phyloP scores from a whole-genome alignment of 2,113 vertebrate species.

The Callipepla squamata region DNA sequence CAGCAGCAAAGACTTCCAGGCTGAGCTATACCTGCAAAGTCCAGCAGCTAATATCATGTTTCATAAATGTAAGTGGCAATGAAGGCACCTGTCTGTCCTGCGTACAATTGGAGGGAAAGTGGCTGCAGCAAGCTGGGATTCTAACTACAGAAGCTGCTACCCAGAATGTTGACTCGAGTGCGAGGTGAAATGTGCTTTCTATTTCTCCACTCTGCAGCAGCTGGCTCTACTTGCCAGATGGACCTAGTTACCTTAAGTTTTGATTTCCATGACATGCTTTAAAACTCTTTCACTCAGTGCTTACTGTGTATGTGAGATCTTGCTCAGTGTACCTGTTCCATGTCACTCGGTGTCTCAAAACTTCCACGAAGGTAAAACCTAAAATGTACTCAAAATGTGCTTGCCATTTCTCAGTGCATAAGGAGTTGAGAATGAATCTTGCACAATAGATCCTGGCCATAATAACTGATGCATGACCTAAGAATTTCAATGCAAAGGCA shows the following conservation, averaged over 20 bases:
- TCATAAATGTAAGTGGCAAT: no score
- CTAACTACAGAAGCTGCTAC: not conserved
- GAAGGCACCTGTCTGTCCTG: not conserved
- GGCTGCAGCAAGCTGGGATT: not conserved
- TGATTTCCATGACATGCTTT: not conserved
- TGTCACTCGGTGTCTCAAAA: rapidly evolving
- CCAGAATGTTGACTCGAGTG: no score
- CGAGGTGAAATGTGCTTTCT: rapidly evolving
- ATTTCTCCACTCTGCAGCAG: not conserved
- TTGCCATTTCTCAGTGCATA: not conserved
- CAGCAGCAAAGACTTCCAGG: not conserved
- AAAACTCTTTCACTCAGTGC: not conserved
- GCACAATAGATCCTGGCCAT: not conserved
- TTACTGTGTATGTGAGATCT: not conserved
- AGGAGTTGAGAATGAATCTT: not conserved
- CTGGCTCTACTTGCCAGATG: not conserved
- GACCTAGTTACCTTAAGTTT: not conserved
- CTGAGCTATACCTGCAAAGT: not conserved
- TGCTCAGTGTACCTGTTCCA: no score
- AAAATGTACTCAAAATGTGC: not conserved
- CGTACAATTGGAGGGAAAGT: not conserved
- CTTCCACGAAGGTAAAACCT: not conserved
- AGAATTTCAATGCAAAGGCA: rapidly evolving
- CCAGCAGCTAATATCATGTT: rapidly evolving
- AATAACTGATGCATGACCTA: not conserved